A percentile compares a stretch with the other conserved stretches of the same genome.
Evolutionary conservation across 2,113 vertebrate species (phyloP).

Genomic region (Aphyosemion australe): DNA sequence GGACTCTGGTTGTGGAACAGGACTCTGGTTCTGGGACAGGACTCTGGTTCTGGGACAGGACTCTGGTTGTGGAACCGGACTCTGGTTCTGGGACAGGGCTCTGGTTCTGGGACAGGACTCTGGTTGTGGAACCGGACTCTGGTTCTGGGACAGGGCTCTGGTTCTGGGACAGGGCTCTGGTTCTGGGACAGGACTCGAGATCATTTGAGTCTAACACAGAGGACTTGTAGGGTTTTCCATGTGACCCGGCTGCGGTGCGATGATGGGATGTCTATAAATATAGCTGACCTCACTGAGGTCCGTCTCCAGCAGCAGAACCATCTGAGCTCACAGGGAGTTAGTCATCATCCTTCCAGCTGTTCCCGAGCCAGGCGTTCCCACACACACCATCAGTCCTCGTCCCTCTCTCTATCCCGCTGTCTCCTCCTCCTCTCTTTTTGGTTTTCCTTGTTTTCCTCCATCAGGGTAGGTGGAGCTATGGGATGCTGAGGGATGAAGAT

Average conservation of each 20-base stretch:
- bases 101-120: too few relatives aligned
- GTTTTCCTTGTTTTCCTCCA: not conserved
- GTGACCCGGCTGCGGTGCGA: not conserved
- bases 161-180: not conserved
- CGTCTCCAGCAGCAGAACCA: constrained; percentile 39
- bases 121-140: too few relatives aligned
- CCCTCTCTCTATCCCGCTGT: constrained; percentile 6
- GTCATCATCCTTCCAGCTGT: constrained; percentile 53
- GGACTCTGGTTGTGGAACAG: too few relatives aligned
- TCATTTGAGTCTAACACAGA: too few relatives aligned
- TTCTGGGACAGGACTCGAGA: not conserved
- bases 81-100: too few relatives aligned
- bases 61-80: too few relatives aligned
- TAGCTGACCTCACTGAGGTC: constrained; percentile 30
- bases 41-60: too few relatives aligned
- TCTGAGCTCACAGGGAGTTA: constrained; percentile 53
- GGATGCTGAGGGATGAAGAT: not conserved
- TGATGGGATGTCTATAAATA: constrained; percentile 38
- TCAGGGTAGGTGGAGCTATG: not conserved
- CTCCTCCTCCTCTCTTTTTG: not conserved
- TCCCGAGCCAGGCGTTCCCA: constrained; percentile 29
- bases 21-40: too few relatives aligned
- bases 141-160: too few relatives aligned
- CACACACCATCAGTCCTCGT: constrained; percentile 16
- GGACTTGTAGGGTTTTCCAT: not conserved